Base-by-base conservation (phyloP, 2,113 vertebrate species). In the Brachirus orientalis region DNA sequence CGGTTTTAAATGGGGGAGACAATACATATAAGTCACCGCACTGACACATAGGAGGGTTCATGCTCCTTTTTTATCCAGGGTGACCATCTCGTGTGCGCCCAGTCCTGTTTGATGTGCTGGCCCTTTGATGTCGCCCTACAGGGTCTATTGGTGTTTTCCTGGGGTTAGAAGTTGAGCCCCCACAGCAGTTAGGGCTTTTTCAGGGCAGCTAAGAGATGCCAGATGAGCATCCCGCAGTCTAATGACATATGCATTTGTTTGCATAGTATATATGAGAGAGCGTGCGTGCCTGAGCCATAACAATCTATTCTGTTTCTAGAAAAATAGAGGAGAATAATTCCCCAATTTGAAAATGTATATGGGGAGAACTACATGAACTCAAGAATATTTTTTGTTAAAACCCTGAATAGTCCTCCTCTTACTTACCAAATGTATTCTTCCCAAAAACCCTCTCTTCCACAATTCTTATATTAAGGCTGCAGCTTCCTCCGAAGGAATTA, bases 111-210 rank as follows among this genome's bases (percentile, higher is more conserved):
- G 89, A 91, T 88, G 88, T 90, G 35, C 46, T n/a, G 62, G 36
- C 40, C 45, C 87, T 92, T 91, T 90, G 89, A 92, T 86, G 91
- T 86, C 40, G 72, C 78, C 75, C 80, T 74, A 75, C 62, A 9
- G 79, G 79, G 83, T 87, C 84, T 90, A 86, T 72, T 85, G 82
- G 86, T 84, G 83, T 83, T 88, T 84, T 90, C 86, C 86, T 85
- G 82, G 79, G 86, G 88, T 90, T 88, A 87, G 66, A 76, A 86
- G 86, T 87, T 90, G 86, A 89, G 77, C 88, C 79, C 74, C 69
- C 77, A 38, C 76, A 80, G 72, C 77, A 83, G 81, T 89, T 69
- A 83, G 70, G 80, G 70, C 70, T 40, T 52, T 68, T 69, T 70
- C 73, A 52, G 71, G 50, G 56, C 59, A 60, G 84, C 76, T 87